Conservation (phyloP, 2,888 invertebrate genomes). For the Trichopria drosophilae region DNA sequence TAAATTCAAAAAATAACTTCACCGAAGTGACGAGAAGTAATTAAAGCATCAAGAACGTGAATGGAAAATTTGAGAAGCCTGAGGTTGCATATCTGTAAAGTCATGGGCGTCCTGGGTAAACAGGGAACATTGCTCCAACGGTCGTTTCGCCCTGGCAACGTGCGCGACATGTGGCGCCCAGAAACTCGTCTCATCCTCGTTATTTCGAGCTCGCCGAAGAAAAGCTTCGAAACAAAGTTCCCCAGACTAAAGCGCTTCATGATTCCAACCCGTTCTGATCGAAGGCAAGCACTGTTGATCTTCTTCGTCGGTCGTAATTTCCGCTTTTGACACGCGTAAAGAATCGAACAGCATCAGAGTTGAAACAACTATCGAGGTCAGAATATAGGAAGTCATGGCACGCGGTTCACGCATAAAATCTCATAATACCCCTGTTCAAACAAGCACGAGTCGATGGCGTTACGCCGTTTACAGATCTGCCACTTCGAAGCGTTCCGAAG, state of each 20-base stretch:
- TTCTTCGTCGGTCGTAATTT: background rate
- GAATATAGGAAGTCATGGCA: constrained; percentile 29
- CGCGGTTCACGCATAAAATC: constrained; percentile 46
- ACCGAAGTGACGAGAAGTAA: too few relatives aligned
- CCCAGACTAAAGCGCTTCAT: background rate
- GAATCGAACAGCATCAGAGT: background rate
- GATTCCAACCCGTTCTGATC: background rate
- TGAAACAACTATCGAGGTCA: constrained; percentile 1
- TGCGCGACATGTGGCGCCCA: constrained; percentile 39
- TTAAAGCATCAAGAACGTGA: too few relatives aligned
- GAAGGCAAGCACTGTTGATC: background rate
- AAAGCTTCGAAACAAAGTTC: background rate
- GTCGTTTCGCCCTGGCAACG: constrained; percentile 17
- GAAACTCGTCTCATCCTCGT: constrained; percentile 12
- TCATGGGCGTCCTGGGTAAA: constrained; percentile 18
- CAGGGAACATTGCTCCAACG: constrained; percentile 1
- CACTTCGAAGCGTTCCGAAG: constrained; percentile 34
- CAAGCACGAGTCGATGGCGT: constrained; percentile 41
- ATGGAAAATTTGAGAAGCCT: too few relatives aligned
- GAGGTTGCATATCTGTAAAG: too few relatives aligned
- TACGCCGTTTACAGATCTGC: constrained; percentile 43
- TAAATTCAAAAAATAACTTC: too few relatives aligned
- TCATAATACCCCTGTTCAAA: constrained; percentile 53
- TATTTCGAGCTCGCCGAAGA: constrained; percentile 2
- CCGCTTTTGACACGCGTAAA: background rate